Conservation (phyloP, 2,113 vertebrate genomes). For the Phylloscopus trochiloides region DNA sequence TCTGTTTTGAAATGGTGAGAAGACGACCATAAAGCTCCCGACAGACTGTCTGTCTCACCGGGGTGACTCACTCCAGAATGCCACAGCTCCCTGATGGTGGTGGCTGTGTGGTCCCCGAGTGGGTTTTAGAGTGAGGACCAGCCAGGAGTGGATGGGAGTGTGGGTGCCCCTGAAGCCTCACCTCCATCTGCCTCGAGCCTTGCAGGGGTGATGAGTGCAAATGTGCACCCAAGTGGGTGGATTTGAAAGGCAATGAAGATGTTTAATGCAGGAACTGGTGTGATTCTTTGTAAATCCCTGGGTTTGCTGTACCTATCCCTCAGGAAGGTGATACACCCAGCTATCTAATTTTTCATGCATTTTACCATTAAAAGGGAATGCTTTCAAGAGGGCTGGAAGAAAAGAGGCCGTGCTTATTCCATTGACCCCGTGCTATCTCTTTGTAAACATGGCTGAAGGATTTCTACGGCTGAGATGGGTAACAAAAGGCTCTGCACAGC, state of each 20-base stretch:
- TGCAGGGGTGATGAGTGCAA: neutral
- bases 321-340: neutral
- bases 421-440: neutral
- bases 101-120: neutral
- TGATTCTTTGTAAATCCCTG: neutral
- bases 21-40: neutral
- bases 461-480: neutral
- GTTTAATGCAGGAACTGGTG: neutral
- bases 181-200: neutral
- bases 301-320: neutral
- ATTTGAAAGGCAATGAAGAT: neutral
- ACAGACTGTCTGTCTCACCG: neutral
- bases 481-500: slow-evolving; percentile 15
- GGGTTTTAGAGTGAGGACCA: neutral
- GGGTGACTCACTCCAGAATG: neutral
- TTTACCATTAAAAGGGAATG: neutral
- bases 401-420: neutral
- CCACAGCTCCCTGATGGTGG: fast-evolving
- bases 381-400: neutral
- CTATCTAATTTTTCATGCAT: neutral
- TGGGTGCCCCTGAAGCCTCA: neutral
- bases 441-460: slow-evolving; percentile 1
- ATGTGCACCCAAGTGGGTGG: neutral
- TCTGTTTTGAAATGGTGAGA: neutral
- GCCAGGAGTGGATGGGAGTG: fast-evolving